Evolutionary conservation across 2,797 vertebrate species (phyloP).

Genomic region (Neosilurus mollespiculum): DNA sequence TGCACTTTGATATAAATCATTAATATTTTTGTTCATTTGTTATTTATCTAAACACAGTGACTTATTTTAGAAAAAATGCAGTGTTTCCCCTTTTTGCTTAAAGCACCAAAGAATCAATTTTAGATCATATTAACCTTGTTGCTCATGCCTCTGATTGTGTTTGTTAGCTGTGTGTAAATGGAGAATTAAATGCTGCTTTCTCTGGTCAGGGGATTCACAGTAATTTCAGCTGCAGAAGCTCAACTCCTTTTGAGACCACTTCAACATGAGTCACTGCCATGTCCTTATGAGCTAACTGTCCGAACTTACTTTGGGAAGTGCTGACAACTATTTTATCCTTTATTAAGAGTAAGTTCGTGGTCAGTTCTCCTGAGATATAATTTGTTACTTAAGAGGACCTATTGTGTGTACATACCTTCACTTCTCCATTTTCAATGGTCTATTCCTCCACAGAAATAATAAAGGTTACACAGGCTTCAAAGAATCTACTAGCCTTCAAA

Average conservation of each 20-base stretch:
- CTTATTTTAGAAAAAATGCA: neutral
- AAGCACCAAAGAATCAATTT: slow-evolving; percentile 13
- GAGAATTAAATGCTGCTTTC: slow-evolving; percentile 24
- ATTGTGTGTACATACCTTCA: neutral
- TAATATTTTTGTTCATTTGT: neutral
- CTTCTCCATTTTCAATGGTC: slow-evolving; percentile 27
- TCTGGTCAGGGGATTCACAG: slow-evolving; percentile 16
- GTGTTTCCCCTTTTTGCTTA: neutral
- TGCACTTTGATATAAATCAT: neutral
- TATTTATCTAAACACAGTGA: neutral
- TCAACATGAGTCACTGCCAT: slow-evolving; percentile 1
- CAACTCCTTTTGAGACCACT: slow-evolving; percentile 24
- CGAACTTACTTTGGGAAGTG: neutral
- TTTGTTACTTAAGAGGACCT: slow-evolving; percentile 34
- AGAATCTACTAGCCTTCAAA: slow-evolving; percentile 21
- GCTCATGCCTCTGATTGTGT: slow-evolving; percentile 18
- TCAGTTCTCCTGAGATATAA: slow-evolving; percentile 32
- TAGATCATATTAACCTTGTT: neutral
- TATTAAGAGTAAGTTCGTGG: slow-evolving; percentile 22
- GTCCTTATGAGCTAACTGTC: slow-evolving; percentile 7
- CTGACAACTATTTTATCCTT: slow-evolving; percentile 18
- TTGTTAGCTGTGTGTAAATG: slow-evolving; percentile 9
- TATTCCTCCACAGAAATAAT: slow-evolving; percentile 40
- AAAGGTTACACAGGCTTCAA: slow-evolving; percentile 18
- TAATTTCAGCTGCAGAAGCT: slow-evolving; percentile 34